Evolutionary conservation across 2,797 vertebrate genomes (phyloP).

Genomic region (Myioborus melanocephalus): DNA sequence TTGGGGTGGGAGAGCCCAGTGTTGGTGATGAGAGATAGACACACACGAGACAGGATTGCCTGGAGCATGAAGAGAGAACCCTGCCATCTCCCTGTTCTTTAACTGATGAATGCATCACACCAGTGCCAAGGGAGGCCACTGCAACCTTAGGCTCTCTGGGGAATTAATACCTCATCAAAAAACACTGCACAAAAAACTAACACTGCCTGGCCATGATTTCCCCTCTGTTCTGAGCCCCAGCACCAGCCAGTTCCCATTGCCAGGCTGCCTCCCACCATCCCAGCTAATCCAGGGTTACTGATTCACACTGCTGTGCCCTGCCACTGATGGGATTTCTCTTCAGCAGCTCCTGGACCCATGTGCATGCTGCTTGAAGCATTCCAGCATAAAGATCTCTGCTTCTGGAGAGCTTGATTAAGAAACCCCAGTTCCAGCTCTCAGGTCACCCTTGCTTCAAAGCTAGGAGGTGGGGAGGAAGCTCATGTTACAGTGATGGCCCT

Average conservation of each 20-base stretch:
- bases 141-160: fast-evolving
- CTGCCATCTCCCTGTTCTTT: fast-evolving
- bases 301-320: not conserved
- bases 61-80: not conserved
- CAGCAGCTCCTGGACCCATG: not conserved
- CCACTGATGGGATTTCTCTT: not conserved
- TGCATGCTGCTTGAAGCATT: not conserved
- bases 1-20: fast-evolving
- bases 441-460: not conserved
- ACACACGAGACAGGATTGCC: not conserved
- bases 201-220: not conserved
- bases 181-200: not conserved
- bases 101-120: not conserved
- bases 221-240: not conserved
- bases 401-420: not conserved
- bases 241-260: not conserved
- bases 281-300: not conserved
- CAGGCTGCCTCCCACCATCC: not conserved
- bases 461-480: fast-evolving
- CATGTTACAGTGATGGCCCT: fast-evolving
- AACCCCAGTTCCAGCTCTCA: not conserved
- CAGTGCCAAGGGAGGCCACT: not conserved
- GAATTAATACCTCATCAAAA: not conserved
- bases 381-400: not conserved
- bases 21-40: not conserved